Evolutionary conservation across 2,888 invertebrate species (phyloP), one percentile per base, ranked within the genome.

Genomic region (Rhingia rostrata): DNA sequence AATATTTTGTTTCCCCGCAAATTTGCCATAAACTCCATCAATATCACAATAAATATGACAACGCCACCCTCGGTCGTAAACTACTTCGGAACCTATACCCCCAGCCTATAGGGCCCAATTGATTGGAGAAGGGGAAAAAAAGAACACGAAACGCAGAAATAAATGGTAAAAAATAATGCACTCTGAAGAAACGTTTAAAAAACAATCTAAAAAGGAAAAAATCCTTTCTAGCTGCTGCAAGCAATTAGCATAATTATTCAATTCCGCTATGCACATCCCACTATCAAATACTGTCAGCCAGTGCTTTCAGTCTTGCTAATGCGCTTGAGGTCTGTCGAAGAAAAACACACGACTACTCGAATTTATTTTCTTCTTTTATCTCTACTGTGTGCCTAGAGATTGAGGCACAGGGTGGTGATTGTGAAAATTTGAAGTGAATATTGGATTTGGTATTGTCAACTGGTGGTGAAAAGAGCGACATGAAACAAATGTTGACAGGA

Each of bases 191-290:
- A 63, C 39, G 47, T 64, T 37, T 56, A 69, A 45, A 69, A 43
- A 53, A 30, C 43, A 9, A 49, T 56, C 22, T 14, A 37, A 53
- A 39, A 49, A 58, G 37, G 14, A 32, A 9, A 51, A 60, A 77
- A 77, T 77, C 77, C 67, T 69, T 67, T 53, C 67, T 49, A 35
- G 60, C 54, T 12, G 12, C 39, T 39, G 60, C 22, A 22, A 22
- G 54, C 77, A 81, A 81, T 81, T 81, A 75, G 69, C 81, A 81
- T 81, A 81, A 81, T 75, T 81, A 81, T 75, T 75, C 75, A 81
- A 81, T 81, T 81, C 81, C 81, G 67, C 75, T 47, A 63, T 41
- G 58, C 49, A 75, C 63, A 58, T 74, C 74, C 69, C 63, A 64
- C 72, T 61, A 51, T 72, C 41, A 10, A 41, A 61, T 51, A 9